These are phyloP conservation scores for Willowsia nigromaculata DNA, from an alignment of 2,888 invertebrate genomes.

Conservation along the genomic window DNA sequence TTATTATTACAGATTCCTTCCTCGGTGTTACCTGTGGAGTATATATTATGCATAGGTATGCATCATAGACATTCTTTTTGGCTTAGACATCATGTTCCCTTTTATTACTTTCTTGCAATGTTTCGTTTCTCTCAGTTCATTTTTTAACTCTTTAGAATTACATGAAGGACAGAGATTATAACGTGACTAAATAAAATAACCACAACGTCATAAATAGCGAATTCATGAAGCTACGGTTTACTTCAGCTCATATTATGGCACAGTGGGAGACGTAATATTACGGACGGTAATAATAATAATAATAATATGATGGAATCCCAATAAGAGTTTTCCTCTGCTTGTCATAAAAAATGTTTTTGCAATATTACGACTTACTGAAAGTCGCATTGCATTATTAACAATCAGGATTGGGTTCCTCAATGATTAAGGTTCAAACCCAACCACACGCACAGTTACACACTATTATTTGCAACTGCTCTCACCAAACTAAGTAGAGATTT, in stretches of 20 bases:
- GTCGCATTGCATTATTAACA: background rate
- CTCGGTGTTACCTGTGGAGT: background rate
- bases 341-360: slow-evolving; percentile 68
- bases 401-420: background rate
- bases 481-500: background rate
- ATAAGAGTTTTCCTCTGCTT: slow-evolving; percentile 49
- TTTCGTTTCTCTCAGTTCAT: slow-evolving; percentile 15
- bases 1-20: background rate
- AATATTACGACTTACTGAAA: slow-evolving; percentile 40
- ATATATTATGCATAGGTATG: no score
- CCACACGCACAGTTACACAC: background rate
- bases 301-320: slow-evolving; percentile 37
- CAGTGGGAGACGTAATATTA: slow-evolving; percentile 59
- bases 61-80: slow-evolving; percentile 27
- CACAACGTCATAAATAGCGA: slow-evolving; percentile 66
- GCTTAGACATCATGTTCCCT: slow-evolving; percentile 1
- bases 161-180: slow-evolving; percentile 30
- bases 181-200: slow-evolving; percentile 70
- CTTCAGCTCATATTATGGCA: slow-evolving; percentile 69
- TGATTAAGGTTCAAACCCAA: background rate
- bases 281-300: slow-evolving; percentile 15
- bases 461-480: background rate
- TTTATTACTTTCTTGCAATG: slow-evolving; percentile 38
- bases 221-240: slow-evolving; percentile 72
- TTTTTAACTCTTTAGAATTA: slow-evolving; percentile 28